Evolutionary conservation across 2,888 invertebrate species (phyloP), one percentile per base, ranked within the genome.

Genomic region (Trichogramma evanescens): DNA sequence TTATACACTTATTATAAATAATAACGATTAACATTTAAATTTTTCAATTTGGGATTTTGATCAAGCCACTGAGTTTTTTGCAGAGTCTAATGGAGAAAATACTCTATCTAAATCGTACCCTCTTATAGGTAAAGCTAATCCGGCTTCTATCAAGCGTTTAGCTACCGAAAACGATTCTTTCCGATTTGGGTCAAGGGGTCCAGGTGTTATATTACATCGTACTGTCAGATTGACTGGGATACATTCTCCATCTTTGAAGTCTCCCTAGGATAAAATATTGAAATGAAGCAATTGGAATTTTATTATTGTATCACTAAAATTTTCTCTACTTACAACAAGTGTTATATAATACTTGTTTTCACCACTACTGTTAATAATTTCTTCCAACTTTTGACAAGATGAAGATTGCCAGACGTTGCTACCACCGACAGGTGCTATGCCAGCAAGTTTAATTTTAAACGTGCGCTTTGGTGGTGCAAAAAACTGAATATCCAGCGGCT

Each of bases 341-440:
- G 83, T 81, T 3, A 86, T 82, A 68, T 80, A 86, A 67, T 76
- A 70, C 66, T 73, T 67, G 66, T 80, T 66, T 42, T 63, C 59
- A 6, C 80, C 77, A 70, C 84, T 84, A 0, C 77, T 78, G 1
- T 78, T 76, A 2, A 86, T 73, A 3, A 84, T 76, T 9, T 83
- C 82, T 50, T 79, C 78, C 1, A 90, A 80, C 65, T 80, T 83
- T 64, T 87, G 84, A 41, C 83, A 83, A 0, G 89, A 83, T 0
- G 84, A 70, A 0, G 80, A 79, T 0, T 84, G 82, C 88, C 88
- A 89, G 39, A 80, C 80, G 0, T 68, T 66, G 2, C 81, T 80
- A 0, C 84, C 86, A 0, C 88, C 87, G 0, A 89, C 87, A 0
- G 92, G 87, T 39, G 80, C 76, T 7, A 93, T 82, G 26, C 88